A percentile compares a stretch with the other conserved stretches of the same genome.
phyloP scores from a whole-genome alignment of 1,140 invertebrate species.

The Camponotus vicinus region DNA sequence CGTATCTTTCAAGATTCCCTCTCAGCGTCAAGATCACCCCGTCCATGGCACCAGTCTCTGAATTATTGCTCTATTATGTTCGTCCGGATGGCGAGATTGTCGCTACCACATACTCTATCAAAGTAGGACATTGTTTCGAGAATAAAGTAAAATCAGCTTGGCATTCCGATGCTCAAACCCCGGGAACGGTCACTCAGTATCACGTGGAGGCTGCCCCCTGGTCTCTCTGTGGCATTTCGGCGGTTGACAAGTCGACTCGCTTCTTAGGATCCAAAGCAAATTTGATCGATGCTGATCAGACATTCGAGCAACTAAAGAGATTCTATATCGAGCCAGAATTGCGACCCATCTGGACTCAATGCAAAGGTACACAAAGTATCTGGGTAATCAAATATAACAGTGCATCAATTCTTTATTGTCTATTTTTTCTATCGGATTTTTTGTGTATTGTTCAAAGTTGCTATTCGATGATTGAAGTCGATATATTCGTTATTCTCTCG shows the following conservation, averaged over 20 bases:
- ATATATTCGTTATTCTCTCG: neutral
- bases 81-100: constrained; percentile 91
- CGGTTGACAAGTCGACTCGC: constrained; percentile 88
- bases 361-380: constrained; percentile 75
- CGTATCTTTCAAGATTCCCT: constrained; percentile 76
- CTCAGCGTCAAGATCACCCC: constrained; percentile 87
- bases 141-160: constrained; percentile 87
- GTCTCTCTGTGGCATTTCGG: constrained; percentile 88
- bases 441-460: neutral
- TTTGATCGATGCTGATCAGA: constrained; percentile 77
- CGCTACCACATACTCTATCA: constrained; percentile 85
- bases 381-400: neutral
- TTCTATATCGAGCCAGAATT: constrained; percentile 80
- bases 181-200: constrained; percentile 86
- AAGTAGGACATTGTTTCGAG: constrained; percentile 87
- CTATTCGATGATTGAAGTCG: neutral
- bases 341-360: constrained; percentile 77
- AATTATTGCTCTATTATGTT: constrained; percentile 92
- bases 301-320: constrained; percentile 80
- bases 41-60: constrained; percentile 91
- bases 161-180: constrained; percentile 83
- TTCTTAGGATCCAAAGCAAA: constrained; percentile 83
- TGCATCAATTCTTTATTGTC: neutral
- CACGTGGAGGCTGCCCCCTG: constrained; percentile 86
- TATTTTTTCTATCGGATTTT: neutral